Percentiles rank a stretch among this genome's conserved stretches.
These are phyloP conservation scores for Drosophila gaucha DNA, from an alignment of 2,888 invertebrate genomes.

Conservation along the genomic window DNA sequence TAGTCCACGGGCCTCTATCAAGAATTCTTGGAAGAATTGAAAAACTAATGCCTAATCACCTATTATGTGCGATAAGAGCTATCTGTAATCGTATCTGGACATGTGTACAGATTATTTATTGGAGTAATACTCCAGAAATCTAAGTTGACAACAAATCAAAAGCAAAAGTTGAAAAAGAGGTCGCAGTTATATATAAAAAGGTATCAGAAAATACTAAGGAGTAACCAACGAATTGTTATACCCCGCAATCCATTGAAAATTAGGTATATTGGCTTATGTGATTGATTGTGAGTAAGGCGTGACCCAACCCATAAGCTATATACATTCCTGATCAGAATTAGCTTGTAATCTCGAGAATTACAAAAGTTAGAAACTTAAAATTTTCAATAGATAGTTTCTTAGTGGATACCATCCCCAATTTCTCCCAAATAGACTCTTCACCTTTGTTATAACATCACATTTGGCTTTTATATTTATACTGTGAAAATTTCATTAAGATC, in stretches of 20 bases:
- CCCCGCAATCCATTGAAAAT: too few relatives aligned
- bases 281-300: not conserved
- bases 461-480: too few relatives aligned
- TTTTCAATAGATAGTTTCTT: not conserved
- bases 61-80: constrained; percentile 30
- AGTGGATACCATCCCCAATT: too few relatives aligned
- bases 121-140: not conserved
- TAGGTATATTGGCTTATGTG: not conserved
- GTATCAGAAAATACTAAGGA: too few relatives aligned
- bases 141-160: constrained; percentile 1
- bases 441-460: too few relatives aligned
- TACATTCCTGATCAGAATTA: not conserved
- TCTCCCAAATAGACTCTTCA: too few relatives aligned
- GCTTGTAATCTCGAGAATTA: not conserved
- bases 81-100: not conserved
- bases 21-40: constrained; percentile 32
- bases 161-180: not conserved
- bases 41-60: constrained; percentile 35
- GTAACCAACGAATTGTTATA: not conserved
- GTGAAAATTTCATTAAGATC: too few relatives aligned
- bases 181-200: not conserved
- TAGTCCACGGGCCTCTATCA: not conserved
- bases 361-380: not conserved
- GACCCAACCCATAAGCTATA: not conserved
- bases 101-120: constrained; percentile 10